These are phyloP conservation scores for Trinectes maculatus DNA, from an alignment of 2,113 vertebrate species.

Conservation along the genomic window DNA sequence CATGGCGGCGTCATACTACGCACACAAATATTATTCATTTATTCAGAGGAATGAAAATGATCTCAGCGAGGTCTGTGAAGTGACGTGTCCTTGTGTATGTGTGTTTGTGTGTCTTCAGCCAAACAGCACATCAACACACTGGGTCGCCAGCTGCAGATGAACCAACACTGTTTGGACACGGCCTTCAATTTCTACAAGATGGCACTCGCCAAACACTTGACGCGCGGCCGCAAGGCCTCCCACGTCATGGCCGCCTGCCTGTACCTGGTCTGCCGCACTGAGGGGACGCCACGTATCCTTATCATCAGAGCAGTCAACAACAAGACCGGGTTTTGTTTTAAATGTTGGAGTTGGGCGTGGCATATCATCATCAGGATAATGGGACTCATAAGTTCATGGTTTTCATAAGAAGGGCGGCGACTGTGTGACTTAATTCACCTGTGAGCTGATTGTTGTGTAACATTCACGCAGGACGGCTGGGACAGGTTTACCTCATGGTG, in stretches of 20 bases:
- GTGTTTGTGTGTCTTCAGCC: slow-evolving; percentile 74
- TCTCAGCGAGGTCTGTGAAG: too few species aligned
- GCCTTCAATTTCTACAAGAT: slow-evolving; percentile 99
- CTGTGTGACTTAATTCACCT: too few species aligned
- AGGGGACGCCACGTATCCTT: slow-evolving; percentile 98
- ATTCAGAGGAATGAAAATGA: too few species aligned
- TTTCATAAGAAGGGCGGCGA: too few species aligned
- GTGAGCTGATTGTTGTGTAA: too few species aligned
- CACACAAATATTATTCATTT: too few species aligned
- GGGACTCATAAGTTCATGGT: too few species aligned
- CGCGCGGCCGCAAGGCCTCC: slow-evolving; percentile 86
- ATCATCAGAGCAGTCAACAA: background rate
- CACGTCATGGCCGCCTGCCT: slow-evolving; percentile 94
- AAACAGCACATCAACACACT: slow-evolving; percentile 89
- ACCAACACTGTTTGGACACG: slow-evolving; percentile 94
- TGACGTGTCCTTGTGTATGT: too few species aligned
- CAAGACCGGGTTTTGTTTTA: background rate
- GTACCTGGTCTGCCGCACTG: slow-evolving; percentile 96
- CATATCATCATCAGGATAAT: too few species aligned
- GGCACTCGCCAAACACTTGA: slow-evolving; percentile 91
- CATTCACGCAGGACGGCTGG: too few species aligned
- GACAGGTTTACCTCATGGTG: too few species aligned
- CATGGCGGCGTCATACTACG: too few species aligned
- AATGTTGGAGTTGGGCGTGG: background rate
- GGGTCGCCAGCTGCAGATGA: slow-evolving; percentile 95